Percentiles rank a stretch among this genome's conserved stretches.
Evolutionary conservation across 2,797 vertebrate genomes (phyloP).

Genomic region (Vespertilio murinus): DNA sequence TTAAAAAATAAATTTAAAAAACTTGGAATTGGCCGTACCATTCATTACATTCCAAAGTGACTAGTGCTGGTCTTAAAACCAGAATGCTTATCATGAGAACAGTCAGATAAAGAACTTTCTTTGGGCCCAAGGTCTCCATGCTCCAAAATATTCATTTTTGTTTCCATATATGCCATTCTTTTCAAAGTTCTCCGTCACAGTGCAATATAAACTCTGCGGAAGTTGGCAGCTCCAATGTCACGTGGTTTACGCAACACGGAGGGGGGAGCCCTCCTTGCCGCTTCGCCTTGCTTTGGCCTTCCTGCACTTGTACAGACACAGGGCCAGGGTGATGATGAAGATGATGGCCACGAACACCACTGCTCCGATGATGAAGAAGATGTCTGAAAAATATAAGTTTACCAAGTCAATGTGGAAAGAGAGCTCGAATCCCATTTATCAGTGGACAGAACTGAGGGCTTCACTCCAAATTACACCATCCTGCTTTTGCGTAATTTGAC

Average conservation of each 20-base stretch:
- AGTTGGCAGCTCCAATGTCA: background rate
- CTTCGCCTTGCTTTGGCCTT: conserved; percentile 47
- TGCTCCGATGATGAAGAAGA: conserved; percentile 83
- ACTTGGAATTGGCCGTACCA: conserved; percentile 31
- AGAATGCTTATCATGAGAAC: background rate
- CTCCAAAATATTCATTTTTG: background rate
- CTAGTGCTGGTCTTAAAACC: background rate
- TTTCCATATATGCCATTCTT: conserved; percentile 51
- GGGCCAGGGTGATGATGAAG: conserved; percentile 77
- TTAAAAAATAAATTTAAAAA: conserved; percentile 47
- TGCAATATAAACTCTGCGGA: background rate
- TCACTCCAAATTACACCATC: background rate
- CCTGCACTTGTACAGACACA: conserved; percentile 86
- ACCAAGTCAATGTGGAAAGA: background rate
- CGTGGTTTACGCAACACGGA: conserved; percentile 74
- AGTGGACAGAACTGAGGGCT: background rate
- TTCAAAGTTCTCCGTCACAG: conserved; percentile 56
- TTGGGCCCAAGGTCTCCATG: background rate
- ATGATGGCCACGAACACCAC: conserved; percentile 81
- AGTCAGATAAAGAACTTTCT: background rate
- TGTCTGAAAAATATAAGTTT: conserved; percentile 73
- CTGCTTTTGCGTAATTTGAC: background rate
- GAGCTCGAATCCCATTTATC: background rate
- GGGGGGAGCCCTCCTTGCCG: conserved; percentile 80
- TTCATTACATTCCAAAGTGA: conserved; percentile 47